Evolutionary conservation across 2,113 vertebrate species (phyloP).

Genomic region (Microcebus murinus): DNA sequence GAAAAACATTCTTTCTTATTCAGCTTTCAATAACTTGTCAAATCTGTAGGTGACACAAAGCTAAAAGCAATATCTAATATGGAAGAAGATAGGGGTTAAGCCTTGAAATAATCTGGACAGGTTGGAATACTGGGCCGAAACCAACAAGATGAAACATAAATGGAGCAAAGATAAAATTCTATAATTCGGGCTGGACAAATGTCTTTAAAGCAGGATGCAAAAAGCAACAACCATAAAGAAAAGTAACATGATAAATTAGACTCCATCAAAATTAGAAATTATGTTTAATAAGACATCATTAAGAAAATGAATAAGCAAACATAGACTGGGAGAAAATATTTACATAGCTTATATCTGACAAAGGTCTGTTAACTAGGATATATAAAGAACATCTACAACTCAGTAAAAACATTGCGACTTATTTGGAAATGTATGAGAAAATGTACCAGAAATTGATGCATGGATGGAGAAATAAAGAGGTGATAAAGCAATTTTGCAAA

Average conservation of each 20-base stretch:
- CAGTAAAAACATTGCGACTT: background rate
- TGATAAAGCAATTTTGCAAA: background rate
- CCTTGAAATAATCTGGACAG: slow-evolving; percentile 63
- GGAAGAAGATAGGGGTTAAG: background rate
- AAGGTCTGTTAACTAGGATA: background rate
- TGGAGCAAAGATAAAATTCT: background rate
- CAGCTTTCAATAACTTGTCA: slow-evolving; percentile 62
- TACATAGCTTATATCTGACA: background rate
- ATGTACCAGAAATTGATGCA: background rate
- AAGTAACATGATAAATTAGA: background rate
- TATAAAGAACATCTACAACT: background rate
- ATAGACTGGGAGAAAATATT: background rate
- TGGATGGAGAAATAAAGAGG: background rate
- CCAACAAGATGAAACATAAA: background rate
- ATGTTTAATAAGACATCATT: background rate
- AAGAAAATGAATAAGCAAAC: background rate
- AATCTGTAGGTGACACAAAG: slow-evolving; percentile 30
- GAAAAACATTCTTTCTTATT: slow-evolving; percentile 47
- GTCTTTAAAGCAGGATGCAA: background rate
- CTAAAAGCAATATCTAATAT: background rate
- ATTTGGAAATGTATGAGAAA: background rate
- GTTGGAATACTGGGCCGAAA: slow-evolving; percentile 14
- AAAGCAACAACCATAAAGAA: background rate
- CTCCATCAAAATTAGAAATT: background rate
- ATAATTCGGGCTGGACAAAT: background rate